A percentile compares a stretch with the other conserved stretches of the same genome.
phyloP scores from a whole-genome alignment of 2,888 invertebrate species.

The Conomelus anceps region DNA sequence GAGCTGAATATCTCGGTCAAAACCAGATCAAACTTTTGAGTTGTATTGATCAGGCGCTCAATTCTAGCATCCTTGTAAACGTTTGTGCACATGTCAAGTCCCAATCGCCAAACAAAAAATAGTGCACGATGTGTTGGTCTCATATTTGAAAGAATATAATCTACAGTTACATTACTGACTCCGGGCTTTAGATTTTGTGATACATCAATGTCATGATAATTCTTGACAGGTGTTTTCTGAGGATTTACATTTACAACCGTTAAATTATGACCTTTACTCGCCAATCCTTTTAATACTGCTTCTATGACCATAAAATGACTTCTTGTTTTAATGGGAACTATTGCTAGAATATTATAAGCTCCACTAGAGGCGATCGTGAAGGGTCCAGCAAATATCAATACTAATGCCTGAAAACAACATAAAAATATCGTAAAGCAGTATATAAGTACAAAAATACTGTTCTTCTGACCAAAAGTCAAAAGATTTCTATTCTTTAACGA shows the following conservation, averaged over 20 bases:
- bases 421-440: no score
- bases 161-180: not conserved
- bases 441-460: no score
- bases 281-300: not conserved
- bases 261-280: not conserved
- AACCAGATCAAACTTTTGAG: conserved; percentile 53
- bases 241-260: not conserved
- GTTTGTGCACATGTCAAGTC: not conserved
- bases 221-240: not conserved
- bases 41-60: not conserved
- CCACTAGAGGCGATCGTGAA: not conserved
- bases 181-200: not conserved
- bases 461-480: no score
- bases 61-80: not conserved
- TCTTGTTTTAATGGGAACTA: not conserved
- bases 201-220: not conserved
- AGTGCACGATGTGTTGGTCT: not conserved
- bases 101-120: not conserved
- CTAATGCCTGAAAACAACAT: not conserved
- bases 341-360: not conserved
- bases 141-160: not conserved
- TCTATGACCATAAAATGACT: conserved; percentile 2
- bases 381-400: not conserved
- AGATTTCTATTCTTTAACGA: no score
- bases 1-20: conserved; percentile 64